Conservation (phyloP, 2,888 invertebrate species). For the Leptogaster cylindrica region DNA sequence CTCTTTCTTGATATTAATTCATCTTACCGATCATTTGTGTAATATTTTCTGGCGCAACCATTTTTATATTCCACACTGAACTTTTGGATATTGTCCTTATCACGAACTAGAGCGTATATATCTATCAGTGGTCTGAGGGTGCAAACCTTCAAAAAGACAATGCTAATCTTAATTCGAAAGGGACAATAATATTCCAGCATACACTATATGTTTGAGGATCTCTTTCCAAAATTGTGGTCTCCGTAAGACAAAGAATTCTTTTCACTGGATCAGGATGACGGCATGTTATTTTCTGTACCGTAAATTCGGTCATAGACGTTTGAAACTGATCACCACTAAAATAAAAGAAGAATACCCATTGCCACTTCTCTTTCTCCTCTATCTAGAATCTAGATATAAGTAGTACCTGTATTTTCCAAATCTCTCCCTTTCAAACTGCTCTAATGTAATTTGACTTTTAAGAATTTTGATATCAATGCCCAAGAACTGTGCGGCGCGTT, state of each 20-base stretch:
- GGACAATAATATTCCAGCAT: slow-evolving; percentile 24
- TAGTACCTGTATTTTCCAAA: slow-evolving; percentile 95
- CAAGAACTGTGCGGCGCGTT: slow-evolving; percentile 80
- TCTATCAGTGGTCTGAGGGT: slow-evolving; percentile 82
- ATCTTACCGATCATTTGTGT: slow-evolving; percentile 84
- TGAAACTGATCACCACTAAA: slow-evolving; percentile 91
- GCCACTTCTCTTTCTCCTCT: slow-evolving; percentile 51
- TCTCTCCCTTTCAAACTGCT: slow-evolving; percentile 85
- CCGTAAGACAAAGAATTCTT: slow-evolving; percentile 91
- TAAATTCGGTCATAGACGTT: slow-evolving; percentile 96
- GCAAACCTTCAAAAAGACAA: slow-evolving; percentile 64
- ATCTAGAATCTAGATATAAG: too few species aligned
- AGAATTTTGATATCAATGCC: slow-evolving; percentile 84
- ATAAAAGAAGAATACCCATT: slow-evolving; percentile 46
- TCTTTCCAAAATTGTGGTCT: slow-evolving; percentile 93
- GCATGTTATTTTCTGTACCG: slow-evolving; percentile 88
- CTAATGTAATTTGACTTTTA: slow-evolving; percentile 80
- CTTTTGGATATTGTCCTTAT: slow-evolving; percentile 88
- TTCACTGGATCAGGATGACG: slow-evolving; percentile 85
- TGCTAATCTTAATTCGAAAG: background rate
- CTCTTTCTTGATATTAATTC: background rate
- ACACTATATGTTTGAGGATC: slow-evolving; percentile 95
- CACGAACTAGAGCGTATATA: slow-evolving; percentile 89
- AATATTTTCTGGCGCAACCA: slow-evolving; percentile 86
- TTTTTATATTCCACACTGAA: slow-evolving; percentile 94